phyloP scores from a whole-genome alignment of 2,113 vertebrate genomes.

The Gallinago media region DNA sequence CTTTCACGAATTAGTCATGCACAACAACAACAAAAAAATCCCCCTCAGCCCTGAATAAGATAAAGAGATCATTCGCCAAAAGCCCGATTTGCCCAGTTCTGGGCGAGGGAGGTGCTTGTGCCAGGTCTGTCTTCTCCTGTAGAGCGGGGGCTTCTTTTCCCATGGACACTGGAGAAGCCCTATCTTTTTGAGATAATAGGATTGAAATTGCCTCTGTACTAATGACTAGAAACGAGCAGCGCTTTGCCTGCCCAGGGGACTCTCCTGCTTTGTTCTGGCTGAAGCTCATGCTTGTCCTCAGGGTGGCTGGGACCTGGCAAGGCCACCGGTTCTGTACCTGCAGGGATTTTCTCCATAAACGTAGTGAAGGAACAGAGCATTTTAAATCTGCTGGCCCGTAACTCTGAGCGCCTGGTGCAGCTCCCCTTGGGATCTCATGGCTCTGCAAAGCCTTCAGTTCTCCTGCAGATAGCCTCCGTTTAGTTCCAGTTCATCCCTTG shows the following conservation, averaged over 20 bases:
- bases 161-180: neutral
- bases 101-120: neutral
- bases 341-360: neutral
- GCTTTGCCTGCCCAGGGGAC: neutral
- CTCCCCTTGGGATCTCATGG: neutral
- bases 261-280: neutral
- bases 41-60: neutral
- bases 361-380: neutral
- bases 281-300: neutral
- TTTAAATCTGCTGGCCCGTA: neutral
- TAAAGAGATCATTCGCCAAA: neutral
- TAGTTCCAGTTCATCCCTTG: neutral
- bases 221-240: neutral
- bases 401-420: neutral
- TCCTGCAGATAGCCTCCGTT: neutral
- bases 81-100: neutral
- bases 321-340: neutral
- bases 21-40: no score
- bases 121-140: neutral
- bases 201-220: neutral
- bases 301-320: neutral
- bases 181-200: neutral
- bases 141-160: neutral
- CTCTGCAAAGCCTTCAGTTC: neutral
- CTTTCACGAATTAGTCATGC: neutral